Conservation (phyloP, 2,797 vertebrate species). For the Pampus argenteus region DNA sequence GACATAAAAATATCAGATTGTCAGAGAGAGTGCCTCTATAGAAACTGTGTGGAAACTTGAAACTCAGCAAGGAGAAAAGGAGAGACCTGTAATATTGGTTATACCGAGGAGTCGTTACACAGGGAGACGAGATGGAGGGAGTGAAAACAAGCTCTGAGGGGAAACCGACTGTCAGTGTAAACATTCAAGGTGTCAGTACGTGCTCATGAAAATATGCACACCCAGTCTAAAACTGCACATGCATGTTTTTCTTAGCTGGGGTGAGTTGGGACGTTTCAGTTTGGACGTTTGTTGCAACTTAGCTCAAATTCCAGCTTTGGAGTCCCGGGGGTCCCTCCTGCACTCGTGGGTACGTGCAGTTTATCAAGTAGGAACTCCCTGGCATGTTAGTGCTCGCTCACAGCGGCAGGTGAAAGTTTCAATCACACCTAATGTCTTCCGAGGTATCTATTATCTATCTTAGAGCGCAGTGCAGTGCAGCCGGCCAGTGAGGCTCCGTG, state of each 20-base stretch:
- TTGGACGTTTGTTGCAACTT: conserved; percentile 21
- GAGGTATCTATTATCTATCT: conserved; percentile 52
- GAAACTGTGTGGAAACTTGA: conserved; percentile 23
- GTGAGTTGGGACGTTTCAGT: conserved; percentile 28
- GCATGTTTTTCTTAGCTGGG: conserved; percentile 68
- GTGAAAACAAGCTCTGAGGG: conserved; percentile 61
- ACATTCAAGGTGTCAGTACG: conserved; percentile 61
- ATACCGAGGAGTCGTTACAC: conserved; percentile 26
- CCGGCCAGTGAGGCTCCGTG: conserved; percentile 43
- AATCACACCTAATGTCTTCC: conserved; percentile 38
- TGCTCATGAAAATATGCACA: conserved; percentile 57
- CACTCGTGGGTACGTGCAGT: conserved; percentile 65
- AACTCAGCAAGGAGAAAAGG: conserved; percentile 35
- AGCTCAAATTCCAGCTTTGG: conserved; percentile 62
- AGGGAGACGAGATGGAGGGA: conserved; percentile 40
- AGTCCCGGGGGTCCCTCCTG: conserved; percentile 42
- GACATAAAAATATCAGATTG: conserved; percentile 12
- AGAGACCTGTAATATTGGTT: conserved; percentile 26
- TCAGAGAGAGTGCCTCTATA: conserved; percentile 9
- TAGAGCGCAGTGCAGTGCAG: conserved; percentile 7
- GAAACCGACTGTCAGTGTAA: conserved; percentile 61
- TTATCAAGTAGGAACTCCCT: conserved; percentile 47
- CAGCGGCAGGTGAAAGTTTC: conserved; percentile 54
- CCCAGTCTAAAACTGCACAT: conserved; percentile 51
- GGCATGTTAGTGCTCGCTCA: conserved; percentile 37